Evolutionary conservation across 2,797 vertebrate species (phyloP), one percentile per base, ranked within the genome.

Genomic region (Hemitrygon akajei): DNA sequence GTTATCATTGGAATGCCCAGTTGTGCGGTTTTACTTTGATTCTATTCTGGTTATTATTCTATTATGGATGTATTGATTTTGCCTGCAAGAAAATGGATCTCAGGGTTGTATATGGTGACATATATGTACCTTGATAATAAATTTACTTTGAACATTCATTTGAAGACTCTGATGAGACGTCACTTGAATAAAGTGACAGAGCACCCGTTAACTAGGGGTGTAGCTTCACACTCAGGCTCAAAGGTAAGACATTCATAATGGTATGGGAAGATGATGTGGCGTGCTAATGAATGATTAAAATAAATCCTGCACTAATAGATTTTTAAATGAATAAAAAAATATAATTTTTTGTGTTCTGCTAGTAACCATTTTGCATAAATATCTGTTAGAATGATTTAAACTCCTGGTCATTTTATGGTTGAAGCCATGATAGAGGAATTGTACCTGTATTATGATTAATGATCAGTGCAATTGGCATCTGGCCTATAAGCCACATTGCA

Each of bases 401-500:
- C 47, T 75, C 91, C 69, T 47, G 91, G 34, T 92, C 56, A 14
- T 76, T 93, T 75, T 56, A 76, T 93, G 91, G 91, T 27, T 93
- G 71, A 58, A 56, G 27, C 58, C 71, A 58, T 58, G 91, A 93
- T 47, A 56, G 66, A 25, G 18, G 91, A 93, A 75, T 76, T 93
- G 91, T 56, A 93, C 37, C 91, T 93, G 91, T 93, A 93, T 93
- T 93, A 75, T 93, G 91, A 93, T 93, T 56, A 76, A 76, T 93
- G 76, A 76, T 93, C 91, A 93, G 91, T 18, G 56, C 91, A 76
- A 76, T 93, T 76, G 91, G 37, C 71, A 93, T 93, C 71, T 11
- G 56, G 71, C 14, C 71, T 93, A 71, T 76, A 71, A 76, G n/a
- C 69, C 25, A 93, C 71, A 12, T 71, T 75, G 71, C 40, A 93